Base-by-base conservation (phyloP, 2,888 invertebrate genomes). In the Oscheius sp. region DNA sequence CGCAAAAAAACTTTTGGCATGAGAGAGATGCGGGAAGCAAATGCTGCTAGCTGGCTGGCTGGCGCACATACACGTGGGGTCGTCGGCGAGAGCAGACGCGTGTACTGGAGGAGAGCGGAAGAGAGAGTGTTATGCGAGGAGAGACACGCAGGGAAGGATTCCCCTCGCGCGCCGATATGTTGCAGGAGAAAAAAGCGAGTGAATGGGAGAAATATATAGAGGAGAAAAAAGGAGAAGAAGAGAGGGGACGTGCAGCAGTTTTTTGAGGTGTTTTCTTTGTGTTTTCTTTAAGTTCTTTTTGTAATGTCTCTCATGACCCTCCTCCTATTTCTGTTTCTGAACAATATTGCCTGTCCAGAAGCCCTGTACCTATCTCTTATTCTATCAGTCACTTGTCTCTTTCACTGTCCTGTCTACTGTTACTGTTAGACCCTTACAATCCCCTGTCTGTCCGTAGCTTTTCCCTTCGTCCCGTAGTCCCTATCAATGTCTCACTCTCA, bases 111-210 rank as follows among this genome's bases (percentile, higher is more conserved):
- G 42, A 42, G 42, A 42, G 68, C 37, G 29, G 55, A 55, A 55
- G 55, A 53, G 55, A 68, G 42, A 13, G 37, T 55, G 60, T 10
- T 55, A 33, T 37, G 35, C 55, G 55, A 62, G 21, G 62, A 50
- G 58, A 55, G 58, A 58, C 55, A 70, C 66, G 66, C 66, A 66
- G 66, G 53, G 55, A 55, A 68, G 70, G 63, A 73, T 73, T 57
- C 73, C 73, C 70, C 68, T 66, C 42, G 42, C 71, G 68, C 68
- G 72, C 71, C 68, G 75, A 65, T 75, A 72, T 75, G 75, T 71
- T 65, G 70, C 59, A 65, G 75, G 37, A 32, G 62, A 53, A 48
- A 29, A 37, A 60, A 53, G 57, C 21, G 48, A 55, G 65, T 37
- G 32, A 33, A 4, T 50, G 13, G 48, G 55, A 42, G 32, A 13